phyloP scores from a whole-genome alignment of 2,888 invertebrate genomes.

The Xanthorhoe designata region DNA sequence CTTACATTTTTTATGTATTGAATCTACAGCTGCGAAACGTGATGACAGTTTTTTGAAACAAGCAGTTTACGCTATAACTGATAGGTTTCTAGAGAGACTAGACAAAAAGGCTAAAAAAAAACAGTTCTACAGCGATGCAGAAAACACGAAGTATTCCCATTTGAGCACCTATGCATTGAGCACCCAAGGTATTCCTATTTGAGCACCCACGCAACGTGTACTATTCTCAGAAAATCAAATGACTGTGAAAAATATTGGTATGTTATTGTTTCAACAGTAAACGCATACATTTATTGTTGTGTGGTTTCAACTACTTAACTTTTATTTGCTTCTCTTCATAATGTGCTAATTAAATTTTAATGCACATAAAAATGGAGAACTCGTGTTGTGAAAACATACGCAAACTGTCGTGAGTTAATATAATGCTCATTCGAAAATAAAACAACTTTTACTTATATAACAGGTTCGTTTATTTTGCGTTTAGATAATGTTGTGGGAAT shows the following conservation, averaged over 20 bases:
- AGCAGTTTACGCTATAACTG: no score
- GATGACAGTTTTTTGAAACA: no score
- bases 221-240: not conserved
- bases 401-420: not conserved
- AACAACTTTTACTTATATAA: no score
- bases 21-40: no score
- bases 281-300: constrained; percentile 25
- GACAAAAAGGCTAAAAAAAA: not conserved
- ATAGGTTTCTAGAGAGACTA: not conserved
- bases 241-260: not conserved
- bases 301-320: constrained; percentile 17
- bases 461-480: no score
- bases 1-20: no score
- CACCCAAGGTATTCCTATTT: no score
- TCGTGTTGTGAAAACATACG: not conserved
- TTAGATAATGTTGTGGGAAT: no score
- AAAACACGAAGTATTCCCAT: no score
- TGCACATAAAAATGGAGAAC: constrained; percentile 20
- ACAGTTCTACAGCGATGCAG: not conserved
- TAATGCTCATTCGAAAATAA: not conserved
- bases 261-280: constrained; percentile 9
- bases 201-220: no score
- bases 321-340: constrained; percentile 31
- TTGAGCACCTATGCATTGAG: no score
- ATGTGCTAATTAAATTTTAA: constrained; percentile 30